phyloP scores from a whole-genome alignment of 2,888 invertebrate genomes.

The Xylota sylvarum region DNA sequence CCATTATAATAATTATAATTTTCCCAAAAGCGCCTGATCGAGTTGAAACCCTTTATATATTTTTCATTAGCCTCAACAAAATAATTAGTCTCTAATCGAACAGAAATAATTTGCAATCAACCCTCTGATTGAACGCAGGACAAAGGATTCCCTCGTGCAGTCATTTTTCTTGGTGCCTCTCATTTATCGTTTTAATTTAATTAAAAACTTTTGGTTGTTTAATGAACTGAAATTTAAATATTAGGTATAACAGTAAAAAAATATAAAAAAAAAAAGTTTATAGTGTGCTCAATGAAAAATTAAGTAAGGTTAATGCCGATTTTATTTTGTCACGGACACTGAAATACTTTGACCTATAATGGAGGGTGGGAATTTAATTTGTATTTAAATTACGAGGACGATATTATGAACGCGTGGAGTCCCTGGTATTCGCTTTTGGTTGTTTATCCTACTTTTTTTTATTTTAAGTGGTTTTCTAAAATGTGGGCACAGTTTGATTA shows the following conservation, averaged over 20 bases:
- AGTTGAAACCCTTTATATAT: background rate
- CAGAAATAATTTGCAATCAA: slow-evolving; percentile 6
- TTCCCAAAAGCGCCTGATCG: background rate
- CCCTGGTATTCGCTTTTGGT: background rate
- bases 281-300: background rate
- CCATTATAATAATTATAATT: background rate
- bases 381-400: background rate
- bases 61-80: background rate
- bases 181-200: slow-evolving; percentile 1
- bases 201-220: background rate
- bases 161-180: background rate
- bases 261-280: background rate
- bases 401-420: background rate
- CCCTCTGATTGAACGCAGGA: background rate
- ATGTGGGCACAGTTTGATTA: too few relatives aligned
- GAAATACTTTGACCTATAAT: background rate
- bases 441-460: background rate
- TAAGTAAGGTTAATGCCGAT: slow-evolving; percentile 3
- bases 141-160: background rate
- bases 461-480: too few relatives aligned
- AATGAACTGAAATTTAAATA: background rate
- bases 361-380: background rate
- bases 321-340: background rate
- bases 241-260: background rate
- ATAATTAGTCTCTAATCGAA: slow-evolving; percentile 4